Evolutionary conservation across 2,888 invertebrate genomes (phyloP).

Genomic region (Macrophya annulata): DNA sequence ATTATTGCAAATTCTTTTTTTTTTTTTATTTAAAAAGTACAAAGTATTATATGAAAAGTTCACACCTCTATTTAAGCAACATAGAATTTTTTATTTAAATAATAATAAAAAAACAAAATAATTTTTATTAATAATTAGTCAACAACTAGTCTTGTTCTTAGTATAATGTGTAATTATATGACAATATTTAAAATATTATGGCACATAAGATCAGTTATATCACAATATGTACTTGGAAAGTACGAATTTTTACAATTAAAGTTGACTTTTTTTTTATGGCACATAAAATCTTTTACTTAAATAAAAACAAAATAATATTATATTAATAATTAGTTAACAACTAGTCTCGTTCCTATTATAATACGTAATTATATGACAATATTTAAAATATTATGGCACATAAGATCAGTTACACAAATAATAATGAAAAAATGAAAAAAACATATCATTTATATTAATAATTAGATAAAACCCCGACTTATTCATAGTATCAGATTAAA

Average conservation of each 20-base stretch:
- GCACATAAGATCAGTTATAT: constrained; percentile 9
- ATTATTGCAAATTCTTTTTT: not conserved
- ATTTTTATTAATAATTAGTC: not conserved
- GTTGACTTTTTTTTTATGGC: not conserved
- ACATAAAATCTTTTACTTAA: not conserved
- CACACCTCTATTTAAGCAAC: not conserved
- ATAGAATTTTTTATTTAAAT: not conserved
- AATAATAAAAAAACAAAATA: not conserved
- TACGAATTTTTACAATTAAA: not conserved
- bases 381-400: too few relatives aligned
- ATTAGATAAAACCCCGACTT: too few relatives aligned
- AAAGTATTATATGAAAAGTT: not conserved
- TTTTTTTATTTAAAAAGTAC: not conserved
- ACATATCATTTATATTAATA: too few relatives aligned
- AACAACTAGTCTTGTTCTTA: not conserved
- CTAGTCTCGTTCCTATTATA: not conserved
- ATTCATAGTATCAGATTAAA: too few relatives aligned
- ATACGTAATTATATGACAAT: too few relatives aligned
- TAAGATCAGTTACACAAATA: constrained; percentile 9
- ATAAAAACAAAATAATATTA: not conserved
- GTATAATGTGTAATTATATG: not conserved
- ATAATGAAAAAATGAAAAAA: too few relatives aligned
- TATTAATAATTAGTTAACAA: not conserved
- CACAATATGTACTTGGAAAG: not conserved
- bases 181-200: not conserved